Conservation (phyloP, 2,888 invertebrate species). For the Microctonus brassicae region DNA sequence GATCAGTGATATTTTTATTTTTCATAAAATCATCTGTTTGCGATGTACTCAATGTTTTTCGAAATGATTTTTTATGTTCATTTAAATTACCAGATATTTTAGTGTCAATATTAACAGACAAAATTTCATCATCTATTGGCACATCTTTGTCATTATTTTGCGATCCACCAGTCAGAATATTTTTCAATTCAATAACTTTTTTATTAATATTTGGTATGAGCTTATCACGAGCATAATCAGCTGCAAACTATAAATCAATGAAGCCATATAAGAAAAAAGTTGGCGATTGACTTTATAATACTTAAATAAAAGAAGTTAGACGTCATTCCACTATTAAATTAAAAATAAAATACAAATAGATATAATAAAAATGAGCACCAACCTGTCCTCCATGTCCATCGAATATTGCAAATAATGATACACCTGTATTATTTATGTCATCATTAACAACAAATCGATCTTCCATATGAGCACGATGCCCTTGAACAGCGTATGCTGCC, state of each 20-base stretch:
- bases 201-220: conserved; percentile 84
- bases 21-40: conserved; percentile 71
- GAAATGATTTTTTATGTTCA: conserved; percentile 78
- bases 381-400: conserved; percentile 96
- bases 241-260: conserved; percentile 77
- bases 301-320: conserved; percentile 17
- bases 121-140: conserved; percentile 60
- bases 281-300: background rate
- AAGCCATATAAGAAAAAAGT: conserved; percentile 30
- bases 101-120: conserved; percentile 67
- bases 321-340: background rate
- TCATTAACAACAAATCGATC: conserved; percentile 92
- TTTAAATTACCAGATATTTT: conserved; percentile 53
- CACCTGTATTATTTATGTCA: conserved; percentile 86
- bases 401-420: conserved; percentile 91
- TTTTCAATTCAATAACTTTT: conserved; percentile 82
- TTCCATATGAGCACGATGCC: conserved; percentile 92
- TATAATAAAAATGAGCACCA: conserved; percentile 28
- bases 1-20: conserved; percentile 76
- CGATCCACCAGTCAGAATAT: conserved; percentile 75
- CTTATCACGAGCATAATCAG: conserved; percentile 91
- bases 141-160: conserved; percentile 55
- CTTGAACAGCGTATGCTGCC: conserved; percentile 92
- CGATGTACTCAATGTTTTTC: conserved; percentile 76
- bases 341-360: background rate